Evolutionary conservation across 2,888 invertebrate species (phyloP).

Genomic region (Deroplatys truncata): DNA sequence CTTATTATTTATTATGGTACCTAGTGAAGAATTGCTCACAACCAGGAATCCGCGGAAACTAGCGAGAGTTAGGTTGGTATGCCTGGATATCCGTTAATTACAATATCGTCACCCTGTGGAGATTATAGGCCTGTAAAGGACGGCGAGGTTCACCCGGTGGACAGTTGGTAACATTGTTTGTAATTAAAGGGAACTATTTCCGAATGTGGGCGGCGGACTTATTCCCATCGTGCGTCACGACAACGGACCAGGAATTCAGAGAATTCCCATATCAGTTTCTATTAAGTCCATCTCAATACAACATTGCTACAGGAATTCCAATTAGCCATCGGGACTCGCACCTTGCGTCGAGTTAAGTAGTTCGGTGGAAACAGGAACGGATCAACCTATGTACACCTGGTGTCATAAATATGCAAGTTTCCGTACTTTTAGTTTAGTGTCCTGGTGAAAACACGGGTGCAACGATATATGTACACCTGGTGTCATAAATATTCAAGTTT

Average conservation of each 20-base stretch:
- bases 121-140: neutral
- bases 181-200: neutral
- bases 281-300: neutral
- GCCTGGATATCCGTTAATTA: no score
- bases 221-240: neutral
- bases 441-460: no score
- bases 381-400: no score
- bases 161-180: neutral
- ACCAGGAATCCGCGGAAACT: no score
- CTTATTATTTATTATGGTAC: no score
- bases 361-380: neutral
- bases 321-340: neutral
- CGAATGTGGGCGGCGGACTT: neutral
- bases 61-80: no score
- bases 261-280: neutral
- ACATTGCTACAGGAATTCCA: neutral
- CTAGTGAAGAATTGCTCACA: no score
- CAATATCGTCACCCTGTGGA: neutral
- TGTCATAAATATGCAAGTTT: no score
- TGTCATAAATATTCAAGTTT: no score
- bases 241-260: neutral
- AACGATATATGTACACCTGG: no score
- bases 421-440: no score
- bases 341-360: neutral
- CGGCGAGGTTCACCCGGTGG: neutral